Base-by-base conservation (phyloP, 2,113 vertebrate genomes). In the Sturnus vulgaris region DNA sequence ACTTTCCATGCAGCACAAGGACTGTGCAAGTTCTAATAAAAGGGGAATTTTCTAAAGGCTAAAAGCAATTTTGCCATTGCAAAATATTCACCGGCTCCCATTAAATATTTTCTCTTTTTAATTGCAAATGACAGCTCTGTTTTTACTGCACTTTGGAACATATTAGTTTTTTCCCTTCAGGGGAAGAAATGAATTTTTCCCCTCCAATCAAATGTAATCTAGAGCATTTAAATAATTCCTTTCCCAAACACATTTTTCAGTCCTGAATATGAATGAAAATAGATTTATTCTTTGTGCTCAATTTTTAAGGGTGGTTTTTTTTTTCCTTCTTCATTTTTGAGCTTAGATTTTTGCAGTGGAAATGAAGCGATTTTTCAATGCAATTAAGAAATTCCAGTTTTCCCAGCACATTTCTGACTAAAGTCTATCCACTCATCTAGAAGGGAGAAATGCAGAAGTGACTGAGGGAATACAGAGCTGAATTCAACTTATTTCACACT, bases 61-160 rank as follows among this genome's bases (percentile, higher is more conserved):
- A n/a, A 83, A 83, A 81, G 47, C 28, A 77, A 69, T 92, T 92
- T 94, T 86, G 44, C 42, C 47, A 8, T 42, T 73, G 82, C 56
- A 71, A 81, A 64, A 12, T 64, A 68, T 66, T 92, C 71, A 88
- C 42, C 53, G 86, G 44, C n/a, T 86, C 76, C 83, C 71, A 57
- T 81, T 73, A 85, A 92, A 68, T 94, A 94, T 93, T 93, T 96
- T 86, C 79, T 81, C 68, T 83, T 92, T 93, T 95, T 92, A 96
- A 96, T 94, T 93, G 86, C 81, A 95, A 82, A 93, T 91, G 57
- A 82, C 77, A 89, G 50, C 50, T 90, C 76, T 86, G 84, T 2
- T 81, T 86, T 88, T 50, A 37, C 49, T 92, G 69, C 64, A 47
- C 40, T 94, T 83, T 78, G 64, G 44, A 81, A 16, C 60, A 50